Percentiles rank a stretch among this genome's conserved stretches.
Evolutionary conservation across 92 coral and sea anemone genomes (phyloP).

Genomic region (Umimayanthus chanpuru): DNA sequence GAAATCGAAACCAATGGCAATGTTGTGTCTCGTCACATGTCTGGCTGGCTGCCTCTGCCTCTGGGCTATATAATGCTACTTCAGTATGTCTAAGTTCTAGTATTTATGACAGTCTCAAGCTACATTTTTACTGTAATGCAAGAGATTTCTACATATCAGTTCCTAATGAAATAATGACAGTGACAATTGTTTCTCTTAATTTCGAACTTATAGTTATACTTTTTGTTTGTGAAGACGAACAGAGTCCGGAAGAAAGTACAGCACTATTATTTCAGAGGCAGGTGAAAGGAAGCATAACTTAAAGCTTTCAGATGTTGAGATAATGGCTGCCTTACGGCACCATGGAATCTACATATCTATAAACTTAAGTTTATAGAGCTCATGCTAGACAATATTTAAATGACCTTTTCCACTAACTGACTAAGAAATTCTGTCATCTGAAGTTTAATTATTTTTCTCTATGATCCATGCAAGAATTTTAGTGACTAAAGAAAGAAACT

Average conservation of each 20-base stretch:
- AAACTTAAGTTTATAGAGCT: no score
- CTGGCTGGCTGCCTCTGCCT: neutral
- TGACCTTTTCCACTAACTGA: no score
- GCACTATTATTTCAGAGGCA: neutral
- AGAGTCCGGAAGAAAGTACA: neutral
- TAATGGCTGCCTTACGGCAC: neutral
- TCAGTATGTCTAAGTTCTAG: no score
- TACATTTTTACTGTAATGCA: neutral
- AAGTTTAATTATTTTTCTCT: no score
- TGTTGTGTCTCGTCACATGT: slow-evolving; percentile 9
- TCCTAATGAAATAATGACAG: no score
- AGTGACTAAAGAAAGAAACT: neutral
- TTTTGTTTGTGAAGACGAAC: neutral
- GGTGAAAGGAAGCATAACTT: neutral
- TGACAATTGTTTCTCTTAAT: neutral
- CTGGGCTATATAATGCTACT: neutral
- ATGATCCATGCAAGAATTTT: neutral
- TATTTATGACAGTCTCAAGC: neutral
- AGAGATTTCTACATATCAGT: no score
- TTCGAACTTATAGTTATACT: neutral
- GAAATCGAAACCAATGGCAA: neutral
- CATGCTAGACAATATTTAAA: neutral
- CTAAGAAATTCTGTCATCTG: no score
- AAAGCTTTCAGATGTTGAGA: no score
- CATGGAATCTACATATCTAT: neutral